A percentile compares a stretch with the other conserved stretches of the same genome.
Conservation (phyloP, 2,113 vertebrate genomes). For the Sterna hirundo region DNA sequence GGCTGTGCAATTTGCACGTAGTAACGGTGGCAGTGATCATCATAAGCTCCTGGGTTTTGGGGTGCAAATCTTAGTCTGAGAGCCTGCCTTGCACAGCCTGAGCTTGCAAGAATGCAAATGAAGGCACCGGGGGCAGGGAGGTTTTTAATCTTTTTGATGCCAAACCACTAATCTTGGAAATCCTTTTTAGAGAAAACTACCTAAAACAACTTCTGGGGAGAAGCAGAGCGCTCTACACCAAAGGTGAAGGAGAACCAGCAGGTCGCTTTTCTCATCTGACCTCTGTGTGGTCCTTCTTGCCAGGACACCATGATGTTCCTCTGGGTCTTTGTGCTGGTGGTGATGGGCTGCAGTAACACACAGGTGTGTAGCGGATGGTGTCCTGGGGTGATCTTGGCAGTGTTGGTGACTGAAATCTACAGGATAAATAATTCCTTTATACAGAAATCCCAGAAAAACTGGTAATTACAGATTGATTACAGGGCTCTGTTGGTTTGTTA, state of each 20-base stretch:
- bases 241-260: background rate
- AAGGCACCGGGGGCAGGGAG: background rate
- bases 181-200: background rate
- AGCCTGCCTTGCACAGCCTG: background rate
- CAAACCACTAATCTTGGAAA: background rate
- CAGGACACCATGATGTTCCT: background rate
- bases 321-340: background rate
- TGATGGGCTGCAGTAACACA: background rate
- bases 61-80: background rate
- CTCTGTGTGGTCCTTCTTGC: background rate
- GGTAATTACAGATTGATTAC: background rate
- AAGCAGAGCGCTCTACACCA: background rate
- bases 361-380: too few relatives aligned
- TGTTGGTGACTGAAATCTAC: fast-evolving
- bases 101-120: background rate
- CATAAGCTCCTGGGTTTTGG: background rate
- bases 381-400: background rate
- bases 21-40: background rate
- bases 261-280: background rate
- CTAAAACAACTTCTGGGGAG: background rate
- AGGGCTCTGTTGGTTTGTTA: background rate
- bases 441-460: background rate
- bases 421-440: background rate
- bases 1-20: background rate
- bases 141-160: background rate